These are phyloP conservation scores for Agriotes lineatus DNA, from an alignment of 2,888 invertebrate species.

Conservation along the genomic window DNA sequence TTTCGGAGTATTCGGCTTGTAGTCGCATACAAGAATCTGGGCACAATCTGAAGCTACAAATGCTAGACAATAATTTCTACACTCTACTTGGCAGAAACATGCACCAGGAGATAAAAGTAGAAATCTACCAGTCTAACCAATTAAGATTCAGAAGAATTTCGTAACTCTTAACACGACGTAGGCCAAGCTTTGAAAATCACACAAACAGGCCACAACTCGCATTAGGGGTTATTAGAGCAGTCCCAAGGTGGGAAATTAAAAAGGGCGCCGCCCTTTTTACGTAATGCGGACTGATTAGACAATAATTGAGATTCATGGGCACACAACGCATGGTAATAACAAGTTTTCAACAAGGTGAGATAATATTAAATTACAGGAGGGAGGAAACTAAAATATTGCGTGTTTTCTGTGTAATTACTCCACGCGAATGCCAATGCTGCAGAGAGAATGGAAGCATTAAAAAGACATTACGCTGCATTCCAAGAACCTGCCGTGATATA, in stretches of 20 bases:
- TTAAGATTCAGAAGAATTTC: too few relatives aligned
- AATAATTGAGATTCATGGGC: slow-evolving; percentile 24
- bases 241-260: slow-evolving; percentile 1
- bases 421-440: slow-evolving; percentile 2
- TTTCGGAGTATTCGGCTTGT: not conserved
- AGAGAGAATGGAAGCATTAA: slow-evolving; percentile 1
- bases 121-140: too few relatives aligned
- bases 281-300: slow-evolving; percentile 9
- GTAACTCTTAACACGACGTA: too few relatives aligned
- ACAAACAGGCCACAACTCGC: not conserved
- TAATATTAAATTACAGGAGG: slow-evolving; percentile 10
- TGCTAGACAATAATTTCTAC: too few relatives aligned
- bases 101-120: too few relatives aligned
- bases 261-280: slow-evolving; percentile 15
- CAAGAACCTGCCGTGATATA: not conserved
- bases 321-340: slow-evolving; percentile 12
- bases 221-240: slow-evolving; percentile 14
- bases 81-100: too few relatives aligned
- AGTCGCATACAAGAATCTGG: not conserved
- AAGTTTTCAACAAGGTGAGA: slow-evolving; percentile 10
- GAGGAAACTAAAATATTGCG: slow-evolving; percentile 19
- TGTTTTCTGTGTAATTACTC: slow-evolving; percentile 11
- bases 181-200: slow-evolving; percentile 7
- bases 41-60: not conserved
- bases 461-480: slow-evolving; percentile 2